Conservation (phyloP, 2,888 invertebrate genomes). For the Drosophila melanosoma region DNA sequence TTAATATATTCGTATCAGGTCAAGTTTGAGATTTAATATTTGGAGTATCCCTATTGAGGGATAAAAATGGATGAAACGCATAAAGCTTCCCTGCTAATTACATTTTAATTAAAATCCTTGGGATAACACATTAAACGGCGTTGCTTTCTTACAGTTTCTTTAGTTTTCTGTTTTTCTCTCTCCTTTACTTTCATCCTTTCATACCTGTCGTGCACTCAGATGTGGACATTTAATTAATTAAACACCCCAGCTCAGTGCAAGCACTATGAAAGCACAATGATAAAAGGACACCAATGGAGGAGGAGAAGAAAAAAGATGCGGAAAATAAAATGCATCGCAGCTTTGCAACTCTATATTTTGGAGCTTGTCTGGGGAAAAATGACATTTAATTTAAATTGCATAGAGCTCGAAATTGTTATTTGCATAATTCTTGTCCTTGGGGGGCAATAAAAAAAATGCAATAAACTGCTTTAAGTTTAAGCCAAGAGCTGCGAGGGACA, state of each 20-base stretch:
- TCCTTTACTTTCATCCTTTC: not conserved
- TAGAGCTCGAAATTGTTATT: conserved; percentile 8
- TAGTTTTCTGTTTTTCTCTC: not conserved
- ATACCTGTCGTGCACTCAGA: conserved; percentile 22
- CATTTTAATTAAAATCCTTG: conserved; percentile 35
- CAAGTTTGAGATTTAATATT: not conserved
- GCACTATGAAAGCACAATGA: conserved; percentile 6
- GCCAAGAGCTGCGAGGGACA: not conserved
- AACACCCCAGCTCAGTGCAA: conserved; percentile 24
- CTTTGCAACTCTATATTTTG: conserved; percentile 22
- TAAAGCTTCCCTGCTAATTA: conserved; percentile 21
- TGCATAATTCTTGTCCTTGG: not conserved
- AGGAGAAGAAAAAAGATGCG: not conserved
- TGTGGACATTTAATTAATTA: conserved; percentile 46
- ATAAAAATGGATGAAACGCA: not conserved
- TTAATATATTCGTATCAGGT: not conserved
- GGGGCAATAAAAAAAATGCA: conserved; percentile 5
- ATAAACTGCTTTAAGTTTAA: conserved; percentile 12
- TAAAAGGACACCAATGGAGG: not conserved
- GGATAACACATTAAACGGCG: conserved; percentile 20
- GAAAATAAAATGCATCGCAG: conserved; percentile 24
- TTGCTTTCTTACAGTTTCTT: not conserved
- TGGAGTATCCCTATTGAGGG: not conserved
- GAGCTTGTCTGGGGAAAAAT: conserved; percentile 26
- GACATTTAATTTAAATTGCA: conserved; percentile 31